Evolutionary conservation across 2,113 vertebrate genomes (phyloP).

Genomic region (Eurypyga helias): DNA sequence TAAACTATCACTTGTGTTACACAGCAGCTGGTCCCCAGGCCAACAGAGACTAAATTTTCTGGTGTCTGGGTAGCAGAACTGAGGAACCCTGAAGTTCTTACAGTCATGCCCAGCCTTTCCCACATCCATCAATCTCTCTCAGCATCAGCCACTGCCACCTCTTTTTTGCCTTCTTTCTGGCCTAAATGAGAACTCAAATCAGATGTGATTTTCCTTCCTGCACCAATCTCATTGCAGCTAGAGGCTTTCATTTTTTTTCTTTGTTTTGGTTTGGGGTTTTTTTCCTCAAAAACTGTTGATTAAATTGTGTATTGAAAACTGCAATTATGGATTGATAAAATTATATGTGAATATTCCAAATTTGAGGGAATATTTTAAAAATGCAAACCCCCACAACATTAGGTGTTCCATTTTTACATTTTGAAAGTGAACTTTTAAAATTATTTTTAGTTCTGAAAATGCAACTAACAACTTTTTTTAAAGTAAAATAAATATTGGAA

Average conservation of each 20-base stretch:
- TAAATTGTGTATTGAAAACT: neutral
- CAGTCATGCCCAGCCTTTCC: neutral
- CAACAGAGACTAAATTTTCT: neutral
- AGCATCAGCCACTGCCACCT: neutral
- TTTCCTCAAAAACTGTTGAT: neutral
- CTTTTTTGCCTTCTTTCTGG: neutral
- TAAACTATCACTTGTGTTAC: neutral
- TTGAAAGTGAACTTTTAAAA: neutral
- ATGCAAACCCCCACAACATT: accelerated
- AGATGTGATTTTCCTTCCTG: neutral
- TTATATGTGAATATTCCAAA: neutral
- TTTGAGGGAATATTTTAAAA: neutral
- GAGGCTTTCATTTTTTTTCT: neutral
- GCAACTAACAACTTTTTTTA: neutral
- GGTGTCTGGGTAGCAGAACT: neutral
- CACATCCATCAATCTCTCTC: neutral
- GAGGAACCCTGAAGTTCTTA: neutral
- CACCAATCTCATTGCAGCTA: neutral
- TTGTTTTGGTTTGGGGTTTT: neutral
- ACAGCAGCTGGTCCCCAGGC: neutral
- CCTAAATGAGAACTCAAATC: neutral
- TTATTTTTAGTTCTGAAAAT: neutral
- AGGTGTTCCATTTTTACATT: neutral
- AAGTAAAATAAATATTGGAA: neutral
- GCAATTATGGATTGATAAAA: neutral